A percentile compares a stretch with the other conserved stretches of the same genome.
These are phyloP conservation scores for Acinonyx jubatus DNA, from an alignment of 2,113 vertebrate genomes.

Conservation along the genomic window DNA sequence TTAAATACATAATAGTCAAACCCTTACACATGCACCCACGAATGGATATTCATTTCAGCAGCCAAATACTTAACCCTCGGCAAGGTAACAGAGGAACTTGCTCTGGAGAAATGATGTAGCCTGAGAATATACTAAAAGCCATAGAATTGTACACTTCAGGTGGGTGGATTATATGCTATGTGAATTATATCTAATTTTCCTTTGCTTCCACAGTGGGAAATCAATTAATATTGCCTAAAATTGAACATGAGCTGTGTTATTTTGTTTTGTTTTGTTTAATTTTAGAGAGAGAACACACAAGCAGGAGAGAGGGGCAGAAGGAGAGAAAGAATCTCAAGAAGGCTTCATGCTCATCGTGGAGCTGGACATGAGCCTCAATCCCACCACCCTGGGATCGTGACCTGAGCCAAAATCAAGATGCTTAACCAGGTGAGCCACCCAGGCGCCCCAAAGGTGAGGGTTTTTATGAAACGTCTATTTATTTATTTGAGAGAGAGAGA, in stretches of 20 bases:
- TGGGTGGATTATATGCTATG: not conserved
- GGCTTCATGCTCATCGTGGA: not conserved
- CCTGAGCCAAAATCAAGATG: not conserved
- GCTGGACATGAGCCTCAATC: not conserved
- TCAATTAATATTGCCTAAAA: slow-evolving; percentile 11
- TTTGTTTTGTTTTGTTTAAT: not conserved
- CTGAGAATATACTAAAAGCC: not conserved
- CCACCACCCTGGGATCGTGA: not conserved
- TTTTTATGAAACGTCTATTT: too few species aligned
- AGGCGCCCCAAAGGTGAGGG: not conserved
- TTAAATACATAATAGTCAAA: not conserved
- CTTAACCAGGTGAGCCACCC: not conserved
- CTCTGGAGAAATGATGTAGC: not conserved
- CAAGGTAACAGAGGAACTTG: not conserved
- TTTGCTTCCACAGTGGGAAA: not conserved
- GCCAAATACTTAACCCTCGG: not conserved
- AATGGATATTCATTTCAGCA: not conserved
- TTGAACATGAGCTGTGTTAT: not conserved
- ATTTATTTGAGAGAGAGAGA: too few species aligned
- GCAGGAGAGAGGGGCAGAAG: not conserved
- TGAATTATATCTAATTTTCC: not conserved
- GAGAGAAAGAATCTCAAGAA: not conserved
- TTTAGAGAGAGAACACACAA: not conserved
- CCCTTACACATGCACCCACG: not conserved
- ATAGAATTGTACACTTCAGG: not conserved